These are phyloP conservation scores for Archips xylosteana DNA, from an alignment of 2,888 invertebrate species.

Conservation along the genomic window DNA sequence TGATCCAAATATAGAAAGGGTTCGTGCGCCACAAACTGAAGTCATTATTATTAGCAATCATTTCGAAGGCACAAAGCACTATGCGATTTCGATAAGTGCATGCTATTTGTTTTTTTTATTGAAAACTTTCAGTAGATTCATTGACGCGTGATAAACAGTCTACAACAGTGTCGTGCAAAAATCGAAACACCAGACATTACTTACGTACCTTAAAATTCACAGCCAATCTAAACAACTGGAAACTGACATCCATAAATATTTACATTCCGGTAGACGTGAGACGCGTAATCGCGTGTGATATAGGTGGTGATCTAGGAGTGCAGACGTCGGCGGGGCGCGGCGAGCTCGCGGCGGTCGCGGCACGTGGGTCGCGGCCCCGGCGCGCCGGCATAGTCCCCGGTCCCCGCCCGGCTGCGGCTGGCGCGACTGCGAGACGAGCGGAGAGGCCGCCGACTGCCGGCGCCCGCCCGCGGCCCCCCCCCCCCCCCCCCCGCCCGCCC, in stretches of 20 bases:
- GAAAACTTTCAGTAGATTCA: slow-evolving; percentile 50
- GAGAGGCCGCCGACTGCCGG: slow-evolving; percentile 61
- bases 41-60: slow-evolving; percentile 72
- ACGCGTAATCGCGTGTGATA: slow-evolving; percentile 73
- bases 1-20: slow-evolving; percentile 79
- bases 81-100: slow-evolving; percentile 72
- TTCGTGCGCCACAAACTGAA: slow-evolving; percentile 76
- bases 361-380: slow-evolving; percentile 64
- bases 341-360: slow-evolving; percentile 69
- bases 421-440: slow-evolving; percentile 66
- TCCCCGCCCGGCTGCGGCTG: slow-evolving; percentile 60
- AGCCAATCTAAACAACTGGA: slow-evolving; percentile 85
- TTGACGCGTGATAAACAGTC: slow-evolving; percentile 54
- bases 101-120: slow-evolving; percentile 66
- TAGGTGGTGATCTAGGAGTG: slow-evolving; percentile 57
- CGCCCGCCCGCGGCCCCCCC: slow-evolving; percentile 56
- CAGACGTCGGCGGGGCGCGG: slow-evolving; percentile 57
- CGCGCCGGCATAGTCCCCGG: slow-evolving; percentile 57
- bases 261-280: slow-evolving; percentile 79
- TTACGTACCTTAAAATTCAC: slow-evolving; percentile 85
- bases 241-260: slow-evolving; percentile 85
- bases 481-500: slow-evolving; percentile 54
- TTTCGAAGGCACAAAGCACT: slow-evolving; percentile 74
- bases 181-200: slow-evolving; percentile 71
- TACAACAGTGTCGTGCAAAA: slow-evolving; percentile 71